Percentiles rank a stretch among this genome's conserved stretches.
Conservation (phyloP, 30 jellyfish, hydroid and myxozoan genomes). For the Chrysaora quinquecirrha region DNA sequence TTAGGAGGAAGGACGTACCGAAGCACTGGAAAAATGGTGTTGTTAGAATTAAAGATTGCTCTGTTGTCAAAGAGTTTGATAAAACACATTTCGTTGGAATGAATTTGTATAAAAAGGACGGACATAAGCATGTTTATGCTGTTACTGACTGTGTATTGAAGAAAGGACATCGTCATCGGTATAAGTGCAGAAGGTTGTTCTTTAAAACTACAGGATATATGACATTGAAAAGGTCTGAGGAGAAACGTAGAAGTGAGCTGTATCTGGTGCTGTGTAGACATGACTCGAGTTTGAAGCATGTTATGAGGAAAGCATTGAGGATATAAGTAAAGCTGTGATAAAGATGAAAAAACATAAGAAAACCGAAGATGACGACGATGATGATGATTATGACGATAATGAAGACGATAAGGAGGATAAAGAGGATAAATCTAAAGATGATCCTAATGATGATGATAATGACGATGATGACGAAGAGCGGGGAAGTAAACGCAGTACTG, state of each 20-base stretch:
- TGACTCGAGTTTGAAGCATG: slow-evolving; percentile 10
- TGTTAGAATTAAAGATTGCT: slow-evolving; percentile 25
- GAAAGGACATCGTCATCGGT: slow-evolving; percentile 2
- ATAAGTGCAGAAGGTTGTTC: slow-evolving; percentile 40
- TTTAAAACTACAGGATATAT: slow-evolving; percentile 49
- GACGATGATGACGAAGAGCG: slow-evolving; percentile 54
- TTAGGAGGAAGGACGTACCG: slow-evolving; percentile 31
- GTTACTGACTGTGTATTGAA: slow-evolving; percentile 52
- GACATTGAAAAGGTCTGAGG: slow-evolving; percentile 15
- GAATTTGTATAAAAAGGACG: slow-evolving; percentile 16
- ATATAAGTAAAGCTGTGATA: slow-evolving; percentile 11
- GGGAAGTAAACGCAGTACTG: neutral
- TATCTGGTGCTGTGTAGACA: slow-evolving; percentile 30
- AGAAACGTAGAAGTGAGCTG: neutral
- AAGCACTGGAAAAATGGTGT: slow-evolving; percentile 65
- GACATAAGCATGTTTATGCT: slow-evolving; percentile 16
- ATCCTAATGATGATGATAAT: slow-evolving; percentile 51
- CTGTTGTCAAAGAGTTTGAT: slow-evolving; percentile 33
- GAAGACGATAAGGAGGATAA: slow-evolving; percentile 48
- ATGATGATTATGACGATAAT: slow-evolving; percentile 20
- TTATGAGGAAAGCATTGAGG: neutral
- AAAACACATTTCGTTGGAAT: slow-evolving; percentile 42
- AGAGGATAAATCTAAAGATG: no score
- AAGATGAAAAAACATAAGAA: slow-evolving; percentile 5
- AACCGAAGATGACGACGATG: slow-evolving; percentile 27